Evolutionary conservation across 2,113 vertebrate species (phyloP).

Genomic region (Channa argus): DNA sequence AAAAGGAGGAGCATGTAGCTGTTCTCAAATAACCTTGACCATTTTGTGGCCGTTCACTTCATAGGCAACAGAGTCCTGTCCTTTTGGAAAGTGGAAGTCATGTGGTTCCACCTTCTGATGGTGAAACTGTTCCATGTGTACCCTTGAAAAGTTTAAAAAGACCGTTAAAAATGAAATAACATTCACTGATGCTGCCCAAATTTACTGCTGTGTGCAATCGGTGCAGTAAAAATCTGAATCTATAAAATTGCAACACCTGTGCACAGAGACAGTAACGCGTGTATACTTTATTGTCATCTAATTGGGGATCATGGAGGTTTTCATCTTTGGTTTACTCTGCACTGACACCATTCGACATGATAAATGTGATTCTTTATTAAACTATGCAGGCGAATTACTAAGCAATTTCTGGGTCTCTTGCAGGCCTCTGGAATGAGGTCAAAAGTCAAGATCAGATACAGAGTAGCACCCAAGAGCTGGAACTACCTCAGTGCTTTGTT

Average conservation of each 20-base stretch:
- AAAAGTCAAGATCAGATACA: conserved; percentile 22
- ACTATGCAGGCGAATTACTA: conserved; percentile 6
- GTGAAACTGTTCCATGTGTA: conserved; percentile 1
- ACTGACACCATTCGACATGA: conserved; percentile 8
- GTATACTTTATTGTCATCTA: background rate
- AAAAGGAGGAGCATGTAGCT: background rate
- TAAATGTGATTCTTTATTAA: conserved; percentile 12
- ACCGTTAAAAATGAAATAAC: conserved; percentile 27
- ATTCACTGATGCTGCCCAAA: conserved; percentile 19
- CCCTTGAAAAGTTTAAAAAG: conserved; percentile 19
- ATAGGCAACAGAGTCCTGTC: background rate
- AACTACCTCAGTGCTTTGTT: background rate
- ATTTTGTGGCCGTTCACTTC: background rate
- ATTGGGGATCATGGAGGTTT: conserved; percentile 10
- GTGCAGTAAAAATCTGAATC: conserved; percentile 19
- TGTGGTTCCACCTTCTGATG: conserved; percentile 6
- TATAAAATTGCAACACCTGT: conserved; percentile 37
- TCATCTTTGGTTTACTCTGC: background rate
- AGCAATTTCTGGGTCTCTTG: conserved; percentile 13
- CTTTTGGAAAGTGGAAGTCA: background rate
- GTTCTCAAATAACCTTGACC: background rate
- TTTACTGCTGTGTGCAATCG: background rate
- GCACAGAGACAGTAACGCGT: background rate
- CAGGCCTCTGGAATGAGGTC: conserved; percentile 20
- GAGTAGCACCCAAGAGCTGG: conserved; percentile 16